Evolutionary conservation across 2,113 vertebrate genomes (phyloP).

Genomic region (Leptodactylus fuscus): DNA sequence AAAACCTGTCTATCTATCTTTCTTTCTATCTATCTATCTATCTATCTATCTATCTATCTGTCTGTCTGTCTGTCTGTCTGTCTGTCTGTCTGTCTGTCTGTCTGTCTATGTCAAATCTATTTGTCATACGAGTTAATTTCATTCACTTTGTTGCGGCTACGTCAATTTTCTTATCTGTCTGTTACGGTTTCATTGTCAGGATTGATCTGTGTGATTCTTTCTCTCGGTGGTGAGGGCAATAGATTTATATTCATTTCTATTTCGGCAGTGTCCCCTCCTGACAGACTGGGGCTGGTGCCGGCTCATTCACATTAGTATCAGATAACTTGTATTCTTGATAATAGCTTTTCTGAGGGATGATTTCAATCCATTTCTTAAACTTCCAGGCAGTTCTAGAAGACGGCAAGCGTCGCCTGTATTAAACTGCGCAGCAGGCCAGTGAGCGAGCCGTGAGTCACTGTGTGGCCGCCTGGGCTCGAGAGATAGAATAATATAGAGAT

Average conservation of each 20-base stretch:
- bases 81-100: too few relatives aligned
- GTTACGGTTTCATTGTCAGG: too few relatives aligned
- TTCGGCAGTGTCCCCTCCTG: not conserved
- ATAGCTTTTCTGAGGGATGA: slow-evolving; percentile 49
- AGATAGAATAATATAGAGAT: rapidly evolving
- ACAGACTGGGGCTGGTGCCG: too few relatives aligned
- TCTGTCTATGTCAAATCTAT: too few relatives aligned
- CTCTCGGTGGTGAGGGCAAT: not conserved
- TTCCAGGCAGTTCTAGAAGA: slow-evolving; percentile 20
- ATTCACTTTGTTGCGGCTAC: too few relatives aligned
- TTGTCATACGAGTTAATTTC: too few relatives aligned
- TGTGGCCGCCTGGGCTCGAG: not conserved
- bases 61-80: too few relatives aligned
- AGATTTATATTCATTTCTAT: slow-evolving; percentile 16
- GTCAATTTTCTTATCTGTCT: too few relatives aligned
- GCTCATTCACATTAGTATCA: slow-evolving; percentile 35
- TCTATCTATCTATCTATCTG: too few relatives aligned
- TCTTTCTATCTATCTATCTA: too few relatives aligned
- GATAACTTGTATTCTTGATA: slow-evolving; percentile 38
- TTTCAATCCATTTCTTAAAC: slow-evolving; percentile 58
- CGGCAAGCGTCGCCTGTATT: slow-evolving; percentile 15
- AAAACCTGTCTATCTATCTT: too few relatives aligned
- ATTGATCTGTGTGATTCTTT: not conserved
- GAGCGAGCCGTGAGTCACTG: slow-evolving; percentile 42
- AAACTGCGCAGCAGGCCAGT: not conserved